phyloP scores from a whole-genome alignment of 2,888 invertebrate genomes.

The Masnerella sp. region DNA sequence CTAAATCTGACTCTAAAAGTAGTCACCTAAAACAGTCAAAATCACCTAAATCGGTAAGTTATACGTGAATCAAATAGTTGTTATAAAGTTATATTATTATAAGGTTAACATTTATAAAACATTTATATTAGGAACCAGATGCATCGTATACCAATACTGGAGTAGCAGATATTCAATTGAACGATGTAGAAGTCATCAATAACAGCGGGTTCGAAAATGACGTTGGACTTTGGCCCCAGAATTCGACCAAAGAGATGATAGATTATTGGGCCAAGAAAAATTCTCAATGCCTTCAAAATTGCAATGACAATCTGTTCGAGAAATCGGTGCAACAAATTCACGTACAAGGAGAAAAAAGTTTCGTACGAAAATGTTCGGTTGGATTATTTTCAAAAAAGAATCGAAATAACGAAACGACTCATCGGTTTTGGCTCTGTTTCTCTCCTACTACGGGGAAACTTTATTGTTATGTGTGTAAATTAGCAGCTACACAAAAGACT shows the following conservation, averaged over 20 bases:
- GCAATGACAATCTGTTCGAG: not conserved
- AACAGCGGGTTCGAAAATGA: not conserved
- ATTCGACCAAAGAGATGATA: not conserved
- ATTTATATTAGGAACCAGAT: not conserved
- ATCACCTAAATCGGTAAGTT: no score
- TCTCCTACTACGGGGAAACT: not conserved
- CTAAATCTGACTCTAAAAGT: no score
- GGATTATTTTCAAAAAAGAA: not conserved
- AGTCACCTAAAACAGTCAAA: no score
- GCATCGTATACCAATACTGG: no score
- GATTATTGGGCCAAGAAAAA: not conserved
- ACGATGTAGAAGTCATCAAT: slow-evolving; percentile 47
- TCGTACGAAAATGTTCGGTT: not conserved
- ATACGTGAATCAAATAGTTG: not conserved
- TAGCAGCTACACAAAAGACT: not conserved
- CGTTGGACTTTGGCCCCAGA: not conserved
- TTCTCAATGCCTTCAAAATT: not conserved
- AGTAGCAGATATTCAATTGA: no score
- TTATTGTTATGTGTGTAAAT: not conserved
- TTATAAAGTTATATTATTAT: no score
- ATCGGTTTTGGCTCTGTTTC: not conserved
- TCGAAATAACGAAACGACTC: not conserved
- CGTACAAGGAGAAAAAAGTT: not conserved
- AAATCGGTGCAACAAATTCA: not conserved
- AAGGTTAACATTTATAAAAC: no score